Conservation (phyloP, 2,797 vertebrate species). For the Esox lucius region DNA sequence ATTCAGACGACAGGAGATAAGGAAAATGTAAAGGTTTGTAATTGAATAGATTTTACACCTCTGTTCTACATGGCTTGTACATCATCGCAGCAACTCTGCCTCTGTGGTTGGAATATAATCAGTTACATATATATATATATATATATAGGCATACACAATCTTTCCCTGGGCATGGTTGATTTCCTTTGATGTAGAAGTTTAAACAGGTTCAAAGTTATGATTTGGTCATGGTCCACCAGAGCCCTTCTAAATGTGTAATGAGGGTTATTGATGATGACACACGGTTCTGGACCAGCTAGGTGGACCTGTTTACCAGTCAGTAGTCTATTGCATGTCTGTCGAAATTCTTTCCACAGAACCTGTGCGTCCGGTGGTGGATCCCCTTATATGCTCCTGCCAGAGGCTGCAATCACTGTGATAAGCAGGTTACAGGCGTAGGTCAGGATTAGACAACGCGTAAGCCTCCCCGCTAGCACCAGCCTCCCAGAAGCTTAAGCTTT, state of each 20-base stretch:
- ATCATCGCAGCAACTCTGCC: not conserved
- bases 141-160: not conserved
- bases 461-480: slow-evolving; percentile 26
- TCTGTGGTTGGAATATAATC: not conserved
- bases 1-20: not conserved
- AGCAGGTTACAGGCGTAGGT: slow-evolving; percentile 53
- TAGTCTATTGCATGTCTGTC: not conserved
- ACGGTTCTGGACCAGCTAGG: not conserved
- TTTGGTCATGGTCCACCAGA: not conserved
- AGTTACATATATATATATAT: not conserved
- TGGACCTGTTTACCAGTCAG: not conserved
- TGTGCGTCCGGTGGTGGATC: slow-evolving; percentile 38
- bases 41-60: not conserved
- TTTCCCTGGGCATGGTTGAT: not conserved
- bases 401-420: slow-evolving; percentile 64
- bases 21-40: not conserved
- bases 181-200: not conserved
- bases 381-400: slow-evolving; percentile 56
- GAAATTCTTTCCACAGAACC: not conserved
- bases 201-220: not conserved
- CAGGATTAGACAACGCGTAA: slow-evolving; percentile 56
- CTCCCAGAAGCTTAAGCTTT: slow-evolving; percentile 15
- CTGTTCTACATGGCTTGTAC: not conserved
- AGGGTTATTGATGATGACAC: not conserved
- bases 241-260: not conserved